Percentiles rank a stretch among this genome's conserved stretches.
These are phyloP conservation scores for Anguilla anguilla DNA, from an alignment of 2,797 vertebrate species.

Conservation along the genomic window DNA sequence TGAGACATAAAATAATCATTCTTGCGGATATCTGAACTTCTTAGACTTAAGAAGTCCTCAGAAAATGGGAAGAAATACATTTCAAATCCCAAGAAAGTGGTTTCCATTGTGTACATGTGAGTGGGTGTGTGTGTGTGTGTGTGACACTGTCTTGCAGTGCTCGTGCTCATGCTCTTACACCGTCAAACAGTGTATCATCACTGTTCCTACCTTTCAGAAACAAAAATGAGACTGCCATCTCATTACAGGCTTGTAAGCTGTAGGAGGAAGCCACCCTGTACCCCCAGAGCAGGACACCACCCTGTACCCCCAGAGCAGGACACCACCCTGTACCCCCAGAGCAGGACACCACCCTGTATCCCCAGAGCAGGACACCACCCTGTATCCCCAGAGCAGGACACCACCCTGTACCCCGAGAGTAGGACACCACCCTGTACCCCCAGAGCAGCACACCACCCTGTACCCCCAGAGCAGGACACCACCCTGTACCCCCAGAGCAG, in stretches of 20 bases:
- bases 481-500: too few relatives aligned
- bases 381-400: too few relatives aligned
- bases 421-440: too few relatives aligned
- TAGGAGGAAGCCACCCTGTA: not conserved
- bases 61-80: not conserved
- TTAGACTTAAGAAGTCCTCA: not conserved
- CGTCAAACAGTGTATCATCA: not conserved
- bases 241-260: not conserved
- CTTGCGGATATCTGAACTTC: not conserved
- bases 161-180: not conserved
- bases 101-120: conserved; percentile 6
- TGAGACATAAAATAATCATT: not conserved
- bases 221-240: not conserved
- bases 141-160: not conserved
- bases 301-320: too few relatives aligned
- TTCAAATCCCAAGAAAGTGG: not conserved
- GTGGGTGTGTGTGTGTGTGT: conserved; percentile 12
- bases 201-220: not conserved
- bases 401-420: too few relatives aligned
- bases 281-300: too few relatives aligned
- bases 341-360: too few relatives aligned
- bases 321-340: too few relatives aligned
- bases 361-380: too few relatives aligned
- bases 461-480: too few relatives aligned
- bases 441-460: too few relatives aligned